Percentiles rank a stretch among this genome's conserved stretches.
Conservation (phyloP, 2,797 vertebrate genomes). For the Micrastur ruficollis region DNA sequence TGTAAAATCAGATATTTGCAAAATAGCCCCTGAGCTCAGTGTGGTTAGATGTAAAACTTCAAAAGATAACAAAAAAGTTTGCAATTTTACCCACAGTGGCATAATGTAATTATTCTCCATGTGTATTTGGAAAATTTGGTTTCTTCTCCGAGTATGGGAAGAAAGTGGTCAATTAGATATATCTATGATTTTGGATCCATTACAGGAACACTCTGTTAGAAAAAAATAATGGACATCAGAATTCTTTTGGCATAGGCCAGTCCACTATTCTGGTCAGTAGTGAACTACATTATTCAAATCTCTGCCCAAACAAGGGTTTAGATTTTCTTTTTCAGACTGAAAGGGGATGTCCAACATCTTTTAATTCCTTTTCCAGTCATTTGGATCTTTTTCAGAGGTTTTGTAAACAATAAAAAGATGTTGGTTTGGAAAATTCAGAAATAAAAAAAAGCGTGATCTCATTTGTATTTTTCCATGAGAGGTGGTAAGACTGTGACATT, state of each 20-base stretch:
- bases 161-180: background rate
- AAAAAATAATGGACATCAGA: background rate
- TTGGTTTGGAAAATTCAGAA: background rate
- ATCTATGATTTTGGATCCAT: background rate
- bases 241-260: background rate
- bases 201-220: background rate
- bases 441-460: background rate
- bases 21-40: background rate
- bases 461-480: background rate
- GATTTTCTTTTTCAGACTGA: background rate
- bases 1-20: background rate
- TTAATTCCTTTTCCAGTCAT: background rate
- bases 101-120: background rate
- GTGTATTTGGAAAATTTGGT: background rate
- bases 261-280: background rate
- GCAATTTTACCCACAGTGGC: background rate
- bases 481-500: background rate
- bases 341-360: background rate
- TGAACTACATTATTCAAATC: background rate
- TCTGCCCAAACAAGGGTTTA: background rate
- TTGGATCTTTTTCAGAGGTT: background rate
- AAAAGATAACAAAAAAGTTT: background rate
- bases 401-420: accelerated
- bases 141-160: background rate
- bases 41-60: background rate